Evolutionary conservation across 1,140 invertebrate genomes (phyloP).

Genomic region (Ctenoplectra terminalis): DNA sequence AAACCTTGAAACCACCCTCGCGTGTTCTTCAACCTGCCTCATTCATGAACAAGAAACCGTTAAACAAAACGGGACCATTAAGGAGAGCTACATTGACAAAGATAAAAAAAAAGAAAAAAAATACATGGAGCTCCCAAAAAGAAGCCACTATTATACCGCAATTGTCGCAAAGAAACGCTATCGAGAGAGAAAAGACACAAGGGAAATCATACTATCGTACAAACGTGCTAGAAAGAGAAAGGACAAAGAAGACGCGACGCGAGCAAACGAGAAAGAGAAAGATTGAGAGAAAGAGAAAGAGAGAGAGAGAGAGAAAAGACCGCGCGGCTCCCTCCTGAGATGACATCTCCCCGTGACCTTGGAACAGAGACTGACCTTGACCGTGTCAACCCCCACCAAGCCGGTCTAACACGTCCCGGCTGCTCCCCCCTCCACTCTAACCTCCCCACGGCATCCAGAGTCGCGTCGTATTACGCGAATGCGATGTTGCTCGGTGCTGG

Average conservation of each 20-base stretch:
- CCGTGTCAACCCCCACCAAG: constrained; percentile 73
- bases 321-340: constrained; percentile 69
- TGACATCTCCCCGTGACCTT: constrained; percentile 78
- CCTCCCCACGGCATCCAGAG: constrained; percentile 42
- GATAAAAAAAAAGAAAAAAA: too few species aligned
- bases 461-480: constrained; percentile 73
- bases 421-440: constrained; percentile 26
- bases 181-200: not conserved
- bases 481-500: constrained; percentile 69
- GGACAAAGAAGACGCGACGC: constrained; percentile 12
- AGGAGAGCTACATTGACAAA: not conserved
- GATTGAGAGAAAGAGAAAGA: not conserved
- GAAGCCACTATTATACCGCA: not conserved
- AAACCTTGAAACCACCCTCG: too few species aligned
- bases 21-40: not conserved
- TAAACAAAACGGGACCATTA: not conserved
- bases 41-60: not conserved
- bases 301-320: constrained; percentile 32
- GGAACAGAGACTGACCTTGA: constrained; percentile 77
- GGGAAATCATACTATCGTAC: not conserved
- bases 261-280: not conserved
- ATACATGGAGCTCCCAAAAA: not conserved
- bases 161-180: not conserved
- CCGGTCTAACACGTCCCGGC: constrained; percentile 56
- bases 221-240: constrained; percentile 17